These are phyloP conservation scores for Arenaria interpres DNA, from an alignment of 2,113 vertebrate species.

Conservation along the genomic window DNA sequence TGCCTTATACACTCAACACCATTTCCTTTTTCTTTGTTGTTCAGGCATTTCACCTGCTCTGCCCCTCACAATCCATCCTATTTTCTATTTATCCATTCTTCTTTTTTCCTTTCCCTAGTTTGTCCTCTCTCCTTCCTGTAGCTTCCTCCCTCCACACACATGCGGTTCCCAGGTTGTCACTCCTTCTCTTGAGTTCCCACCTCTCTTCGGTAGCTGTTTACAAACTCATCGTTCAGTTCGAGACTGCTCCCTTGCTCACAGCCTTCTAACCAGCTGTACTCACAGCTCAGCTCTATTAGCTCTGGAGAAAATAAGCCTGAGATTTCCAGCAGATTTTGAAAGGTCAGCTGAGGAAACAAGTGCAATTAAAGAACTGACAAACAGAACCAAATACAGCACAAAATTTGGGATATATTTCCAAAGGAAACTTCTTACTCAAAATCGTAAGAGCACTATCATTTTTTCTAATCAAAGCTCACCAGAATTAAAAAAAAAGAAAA, in stretches of 20 bases:
- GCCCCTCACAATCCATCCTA: accelerated
- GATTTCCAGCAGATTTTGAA: not conserved
- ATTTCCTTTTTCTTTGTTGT: not conserved
- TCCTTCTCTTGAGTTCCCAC: not conserved
- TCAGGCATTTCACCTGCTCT: not conserved
- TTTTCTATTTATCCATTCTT: not conserved
- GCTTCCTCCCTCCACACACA: not conserved
- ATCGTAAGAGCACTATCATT: not conserved
- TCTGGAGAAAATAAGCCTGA: not conserved
- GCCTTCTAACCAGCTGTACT: not conserved
- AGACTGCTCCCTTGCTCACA: not conserved
- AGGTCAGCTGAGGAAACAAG: not conserved
- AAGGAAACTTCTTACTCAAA: not conserved
- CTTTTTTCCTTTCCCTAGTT: not conserved
- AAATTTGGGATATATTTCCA: not conserved
- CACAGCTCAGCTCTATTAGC: not conserved
- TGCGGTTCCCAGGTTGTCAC: accelerated
- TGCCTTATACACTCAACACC: not conserved
- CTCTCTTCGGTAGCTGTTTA: not conserved
- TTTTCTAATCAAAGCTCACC: not conserved
- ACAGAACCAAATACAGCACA: not conserved
- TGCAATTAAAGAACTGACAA: not conserved
- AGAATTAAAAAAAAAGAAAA: not conserved
- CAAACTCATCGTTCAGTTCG: not conserved
- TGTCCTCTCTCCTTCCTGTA: not conserved